These are phyloP conservation scores for Drosophila conformis DNA, from an alignment of 2,888 invertebrate species.

Conservation along the genomic window DNA sequence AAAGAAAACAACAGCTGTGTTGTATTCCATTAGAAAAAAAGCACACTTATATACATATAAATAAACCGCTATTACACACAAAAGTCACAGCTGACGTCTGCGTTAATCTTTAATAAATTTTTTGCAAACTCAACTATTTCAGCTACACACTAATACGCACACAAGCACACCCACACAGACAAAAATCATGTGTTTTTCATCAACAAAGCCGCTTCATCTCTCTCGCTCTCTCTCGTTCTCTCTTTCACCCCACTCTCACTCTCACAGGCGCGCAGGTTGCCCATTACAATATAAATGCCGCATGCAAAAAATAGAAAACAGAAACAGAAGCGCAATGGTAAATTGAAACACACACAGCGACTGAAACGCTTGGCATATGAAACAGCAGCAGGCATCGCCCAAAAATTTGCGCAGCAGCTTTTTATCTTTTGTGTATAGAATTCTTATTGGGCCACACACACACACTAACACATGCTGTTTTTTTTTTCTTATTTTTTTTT, in stretches of 20 bases:
- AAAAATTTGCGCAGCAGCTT: conserved; percentile 81
- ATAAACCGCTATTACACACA: background rate
- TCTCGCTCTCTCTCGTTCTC: conserved; percentile 7
- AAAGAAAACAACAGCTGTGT: conserved; percentile 58
- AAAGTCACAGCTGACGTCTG: conserved; percentile 46
- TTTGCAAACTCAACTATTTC: conserved; percentile 46
- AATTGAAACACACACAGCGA: conserved; percentile 49
- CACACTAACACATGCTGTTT: conserved; percentile 4
- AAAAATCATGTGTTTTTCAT: conserved; percentile 80
- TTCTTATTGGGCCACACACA: conserved; percentile 46
- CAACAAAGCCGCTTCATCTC: conserved; percentile 40
- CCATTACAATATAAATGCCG: conserved; percentile 59
- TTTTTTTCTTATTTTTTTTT: conserved; percentile 50
- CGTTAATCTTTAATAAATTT: conserved; percentile 43
- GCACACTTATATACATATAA: background rate
- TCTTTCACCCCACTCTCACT: conserved; percentile 49
- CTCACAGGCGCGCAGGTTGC: conserved; percentile 64
- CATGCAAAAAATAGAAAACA: conserved; percentile 53
- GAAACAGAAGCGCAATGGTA: conserved; percentile 28
- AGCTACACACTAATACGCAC: conserved; percentile 37
- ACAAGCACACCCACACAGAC: conserved; percentile 14
- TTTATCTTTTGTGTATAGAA: conserved; percentile 53
- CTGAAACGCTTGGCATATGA: conserved; percentile 49
- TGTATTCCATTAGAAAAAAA: conserved; percentile 17
- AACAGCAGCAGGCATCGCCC: conserved; percentile 75